Base-by-base conservation (phyloP, 2,797 vertebrate genomes). In the Hippopotamyrus pictus region DNA sequence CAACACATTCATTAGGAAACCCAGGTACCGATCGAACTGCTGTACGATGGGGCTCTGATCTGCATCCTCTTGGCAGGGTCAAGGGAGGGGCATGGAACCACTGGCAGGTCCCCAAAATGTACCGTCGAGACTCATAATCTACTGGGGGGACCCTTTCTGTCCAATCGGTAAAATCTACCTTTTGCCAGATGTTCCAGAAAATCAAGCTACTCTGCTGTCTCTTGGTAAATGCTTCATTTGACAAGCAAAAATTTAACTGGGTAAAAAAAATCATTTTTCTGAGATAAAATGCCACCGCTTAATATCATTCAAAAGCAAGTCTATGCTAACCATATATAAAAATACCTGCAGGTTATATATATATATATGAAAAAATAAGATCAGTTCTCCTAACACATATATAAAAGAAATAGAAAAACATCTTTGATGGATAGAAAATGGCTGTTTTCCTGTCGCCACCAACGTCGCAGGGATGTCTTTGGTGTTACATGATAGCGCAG, bases 401-500 rank as follows among this genome's bases (percentile, higher is more conserved):
- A 88, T 88, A 62, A 89, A 90, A 79, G 37, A 92, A 92, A 91
- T 4, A 14, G 2, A 84, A 86, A 85, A 73, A 89, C 3, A 54
- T 50, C 90, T 88, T 92, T 90, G 89, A 91, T 88, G 33, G 53
- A 87, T 85, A 50, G 84, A 90, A 89, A 91, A 91, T 90, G 91
- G 90, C n/a, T 69, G 57, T 69, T 33, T 65, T 84, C 17, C 53
- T 41, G 83, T 33, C 7, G 33, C 46, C 65, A 4, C 50, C 33
- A 29, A 2, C 8, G 41, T 88, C 8, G 25, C 33, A 29, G 76
- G 91, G 89, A 88, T 85, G 89, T 25, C 87, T 89, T 82, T 89
- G 90, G 48, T 85, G 90, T 91, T 94, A 97, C 96, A 97, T 96
- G 93, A 96, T 4, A 89, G 94, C 91, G 93, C 96, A 96, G 91